Percentiles rank a stretch among this genome's conserved stretches.
phyloP scores from a whole-genome alignment of 2,113 vertebrate species.

The Osmerus mordax region DNA sequence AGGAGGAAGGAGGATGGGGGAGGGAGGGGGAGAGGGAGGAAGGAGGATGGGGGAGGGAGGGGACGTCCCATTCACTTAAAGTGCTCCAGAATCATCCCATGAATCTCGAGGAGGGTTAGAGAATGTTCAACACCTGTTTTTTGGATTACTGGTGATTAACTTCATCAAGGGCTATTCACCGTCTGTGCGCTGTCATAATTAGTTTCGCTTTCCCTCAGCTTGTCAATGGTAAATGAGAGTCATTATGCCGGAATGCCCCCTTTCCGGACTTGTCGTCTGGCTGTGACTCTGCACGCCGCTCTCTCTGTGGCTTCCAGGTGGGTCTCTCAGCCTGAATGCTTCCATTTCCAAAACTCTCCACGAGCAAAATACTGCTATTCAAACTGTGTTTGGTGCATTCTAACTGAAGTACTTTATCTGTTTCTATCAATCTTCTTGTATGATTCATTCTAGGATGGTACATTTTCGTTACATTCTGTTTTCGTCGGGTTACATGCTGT shows the following conservation, averaged over 20 bases:
- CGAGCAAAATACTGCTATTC: conserved; percentile 66
- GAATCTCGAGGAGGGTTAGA: conserved; percentile 64
- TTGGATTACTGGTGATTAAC: conserved; percentile 75
- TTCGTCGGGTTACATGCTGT: neutral
- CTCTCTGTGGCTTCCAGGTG: conserved; percentile 65
- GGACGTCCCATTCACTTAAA: conserved; percentile 22
- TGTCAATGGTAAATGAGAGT: conserved; percentile 74
- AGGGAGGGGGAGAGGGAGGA: neutral
- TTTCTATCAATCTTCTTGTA: conserved; percentile 28
- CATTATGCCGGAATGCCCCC: conserved; percentile 71
- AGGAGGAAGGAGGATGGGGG: too few species aligned
- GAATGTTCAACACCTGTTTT: conserved; percentile 74
- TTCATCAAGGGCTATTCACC: conserved; percentile 79
- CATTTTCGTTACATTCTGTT: neutral
- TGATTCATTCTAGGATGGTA: neutral
- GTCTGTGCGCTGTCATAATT: conserved; percentile 75
- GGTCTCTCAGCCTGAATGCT: conserved; percentile 66
- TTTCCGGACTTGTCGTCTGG: conserved; percentile 65
- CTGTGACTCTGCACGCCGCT: conserved; percentile 58
- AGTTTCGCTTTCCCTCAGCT: conserved; percentile 72
- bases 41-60: neutral
- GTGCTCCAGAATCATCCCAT: conserved; percentile 40
- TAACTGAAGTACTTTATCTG: conserved; percentile 60
- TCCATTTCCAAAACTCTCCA: conserved; percentile 68
- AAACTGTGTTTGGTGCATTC: conserved; percentile 61